Conservation (phyloP, 2,888 invertebrate genomes). For the Mactromeris polynyma region DNA sequence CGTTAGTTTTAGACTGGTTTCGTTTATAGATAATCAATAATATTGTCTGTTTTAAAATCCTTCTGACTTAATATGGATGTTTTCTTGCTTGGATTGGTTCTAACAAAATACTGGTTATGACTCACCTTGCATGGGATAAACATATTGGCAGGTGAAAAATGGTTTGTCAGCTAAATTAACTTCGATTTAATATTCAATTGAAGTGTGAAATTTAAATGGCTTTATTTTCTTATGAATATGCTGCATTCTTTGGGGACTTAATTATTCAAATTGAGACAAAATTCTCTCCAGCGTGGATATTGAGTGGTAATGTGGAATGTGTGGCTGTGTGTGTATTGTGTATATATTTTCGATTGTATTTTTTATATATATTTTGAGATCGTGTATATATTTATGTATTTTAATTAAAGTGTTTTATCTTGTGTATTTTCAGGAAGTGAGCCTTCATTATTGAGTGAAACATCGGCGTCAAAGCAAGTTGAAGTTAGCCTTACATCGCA, state of each 20-base stretch:
- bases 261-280: neutral
- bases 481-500: conserved; percentile 51
- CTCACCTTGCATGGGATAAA: neutral
- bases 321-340: neutral
- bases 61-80: conserved; percentile 20
- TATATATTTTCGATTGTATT: neutral
- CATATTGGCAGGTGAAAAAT: conserved; percentile 10
- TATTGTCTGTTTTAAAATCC: conserved; percentile 36
- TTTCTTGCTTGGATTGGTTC: neutral
- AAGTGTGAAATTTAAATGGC: conserved; percentile 23
- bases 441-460: conserved; percentile 77
- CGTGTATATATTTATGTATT: neutral
- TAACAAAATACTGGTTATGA: neutral
- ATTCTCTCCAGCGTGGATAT: neutral
- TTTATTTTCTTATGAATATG: conserved; percentile 11
- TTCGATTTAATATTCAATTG: conserved; percentile 5
- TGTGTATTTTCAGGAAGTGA: conserved; percentile 80
- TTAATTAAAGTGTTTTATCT: neutral
- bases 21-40: conserved; percentile 32
- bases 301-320: neutral
- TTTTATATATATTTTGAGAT: neutral
- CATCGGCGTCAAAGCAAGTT: conserved; percentile 63
- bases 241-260: neutral
- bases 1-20: conserved; percentile 2
- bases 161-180: conserved; percentile 5